phyloP scores from a whole-genome alignment of 2,888 invertebrate species.

The Chesias legatella region DNA sequence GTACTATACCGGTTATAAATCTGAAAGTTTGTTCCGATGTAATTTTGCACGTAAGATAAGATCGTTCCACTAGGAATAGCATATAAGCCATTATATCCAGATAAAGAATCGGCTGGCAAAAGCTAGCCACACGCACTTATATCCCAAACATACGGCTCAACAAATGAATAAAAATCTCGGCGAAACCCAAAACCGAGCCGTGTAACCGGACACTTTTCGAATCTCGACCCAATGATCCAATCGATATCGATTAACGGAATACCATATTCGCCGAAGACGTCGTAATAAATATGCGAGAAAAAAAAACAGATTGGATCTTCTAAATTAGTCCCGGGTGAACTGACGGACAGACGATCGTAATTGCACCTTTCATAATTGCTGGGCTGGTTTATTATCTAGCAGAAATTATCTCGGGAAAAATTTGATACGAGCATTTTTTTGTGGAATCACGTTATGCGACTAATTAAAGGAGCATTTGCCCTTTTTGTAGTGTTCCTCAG shows the following conservation, averaged over 20 bases:
- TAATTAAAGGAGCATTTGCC: too few relatives aligned
- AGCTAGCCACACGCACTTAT: too few relatives aligned
- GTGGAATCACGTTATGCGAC: too few relatives aligned
- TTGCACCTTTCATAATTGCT: neutral
- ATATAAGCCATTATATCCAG: too few relatives aligned
- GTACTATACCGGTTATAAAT: too few relatives aligned
- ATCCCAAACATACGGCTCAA: constrained; percentile 18
- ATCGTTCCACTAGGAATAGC: too few relatives aligned
- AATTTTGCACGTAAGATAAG: too few relatives aligned
- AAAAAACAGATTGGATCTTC: constrained; percentile 33
- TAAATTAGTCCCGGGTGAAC: constrained; percentile 29
- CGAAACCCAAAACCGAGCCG: neutral
- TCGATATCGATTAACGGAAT: constrained; percentile 51
- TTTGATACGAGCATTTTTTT: too few relatives aligned
- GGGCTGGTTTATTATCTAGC: neutral
- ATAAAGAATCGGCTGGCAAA: too few relatives aligned
- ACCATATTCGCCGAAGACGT: constrained; percentile 36
- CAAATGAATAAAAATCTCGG: constrained; percentile 10
- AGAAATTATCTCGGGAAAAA: neutral
- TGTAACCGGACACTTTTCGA: constrained; percentile 39
- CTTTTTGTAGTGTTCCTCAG: too few relatives aligned
- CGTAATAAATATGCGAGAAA: constrained; percentile 37
- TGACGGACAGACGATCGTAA: constrained; percentile 1
- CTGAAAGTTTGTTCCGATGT: too few relatives aligned
- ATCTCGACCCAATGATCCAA: constrained; percentile 47